Evolutionary conservation across 2,113 vertebrate species (phyloP).

Genomic region (Mystacornis crossleyi): DNA sequence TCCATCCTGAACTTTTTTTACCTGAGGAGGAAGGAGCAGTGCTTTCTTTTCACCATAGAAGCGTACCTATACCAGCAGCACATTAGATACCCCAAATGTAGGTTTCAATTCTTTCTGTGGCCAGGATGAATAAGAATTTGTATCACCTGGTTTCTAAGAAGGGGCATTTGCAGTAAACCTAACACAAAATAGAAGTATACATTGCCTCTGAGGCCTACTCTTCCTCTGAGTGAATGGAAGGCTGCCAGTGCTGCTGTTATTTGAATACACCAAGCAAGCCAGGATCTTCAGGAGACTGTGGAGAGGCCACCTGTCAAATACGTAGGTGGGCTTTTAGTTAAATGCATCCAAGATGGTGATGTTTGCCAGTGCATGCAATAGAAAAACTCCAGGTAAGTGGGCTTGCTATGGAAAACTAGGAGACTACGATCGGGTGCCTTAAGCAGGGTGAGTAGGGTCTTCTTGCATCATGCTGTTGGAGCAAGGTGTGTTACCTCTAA

Average conservation of each 20-base stretch:
- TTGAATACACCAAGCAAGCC: not conserved
- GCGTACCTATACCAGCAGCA: not conserved
- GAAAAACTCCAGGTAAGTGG: not conserved
- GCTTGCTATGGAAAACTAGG: not conserved
- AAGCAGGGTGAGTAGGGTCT: not conserved
- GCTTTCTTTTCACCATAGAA: not conserved
- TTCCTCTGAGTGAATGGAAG: not conserved
- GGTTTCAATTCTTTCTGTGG: not conserved
- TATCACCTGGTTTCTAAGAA: not conserved
- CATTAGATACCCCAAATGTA: not conserved
- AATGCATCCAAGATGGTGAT: not conserved
- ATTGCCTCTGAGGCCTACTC: not conserved
- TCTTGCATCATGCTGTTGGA: not conserved
- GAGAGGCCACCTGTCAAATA: not conserved
- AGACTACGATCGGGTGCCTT: too few relatives aligned
- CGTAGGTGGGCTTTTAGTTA: not conserved
- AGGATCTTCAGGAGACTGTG: not conserved
- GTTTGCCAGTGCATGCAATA: not conserved
- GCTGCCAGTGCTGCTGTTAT: not conserved
- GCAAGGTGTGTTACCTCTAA: not conserved
- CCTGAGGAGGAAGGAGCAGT: not conserved
- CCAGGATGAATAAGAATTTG: not conserved
- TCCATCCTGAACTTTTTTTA: not conserved
- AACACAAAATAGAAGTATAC: not conserved
- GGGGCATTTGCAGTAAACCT: not conserved